Conservation (phyloP, 1,140 invertebrate genomes). For the Aphaenogaster ashmeadi region DNA sequence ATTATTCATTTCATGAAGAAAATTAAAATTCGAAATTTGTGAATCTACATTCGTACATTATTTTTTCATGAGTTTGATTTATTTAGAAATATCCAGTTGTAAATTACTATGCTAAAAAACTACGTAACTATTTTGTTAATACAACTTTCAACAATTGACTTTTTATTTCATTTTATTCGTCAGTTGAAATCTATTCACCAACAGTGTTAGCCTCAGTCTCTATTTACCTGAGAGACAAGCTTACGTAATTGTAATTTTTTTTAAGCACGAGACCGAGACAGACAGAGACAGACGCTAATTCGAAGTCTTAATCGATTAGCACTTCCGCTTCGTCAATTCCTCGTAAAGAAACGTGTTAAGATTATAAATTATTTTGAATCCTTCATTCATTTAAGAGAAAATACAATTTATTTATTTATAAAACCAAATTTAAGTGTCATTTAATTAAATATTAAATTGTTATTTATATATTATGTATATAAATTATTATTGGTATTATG, state of each 20-base stretch:
- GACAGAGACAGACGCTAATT: conserved; percentile 56
- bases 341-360: not conserved
- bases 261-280: conserved; percentile 46
- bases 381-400: not conserved
- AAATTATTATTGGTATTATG: not conserved
- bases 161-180: not conserved
- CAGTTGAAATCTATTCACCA: not conserved
- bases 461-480: not conserved
- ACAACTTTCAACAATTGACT: not conserved
- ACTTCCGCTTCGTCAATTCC: conserved; percentile 55
- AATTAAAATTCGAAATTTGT: not conserved
- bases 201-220: not conserved
- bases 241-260: conserved; percentile 74
- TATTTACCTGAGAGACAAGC: conserved; percentile 58
- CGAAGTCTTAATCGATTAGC: conserved; percentile 65
- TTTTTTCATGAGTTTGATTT: not conserved
- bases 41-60: not conserved
- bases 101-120: not conserved
- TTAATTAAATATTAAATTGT: not conserved
- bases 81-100: not conserved
- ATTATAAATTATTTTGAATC: not conserved
- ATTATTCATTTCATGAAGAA: not conserved
- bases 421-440: not conserved
- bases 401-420: not conserved
- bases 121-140: not conserved